Percentiles rank a stretch among this genome's conserved stretches.
phyloP scores from a whole-genome alignment of 2,797 vertebrate species.

The Hippopotamyrus pictus region DNA sequence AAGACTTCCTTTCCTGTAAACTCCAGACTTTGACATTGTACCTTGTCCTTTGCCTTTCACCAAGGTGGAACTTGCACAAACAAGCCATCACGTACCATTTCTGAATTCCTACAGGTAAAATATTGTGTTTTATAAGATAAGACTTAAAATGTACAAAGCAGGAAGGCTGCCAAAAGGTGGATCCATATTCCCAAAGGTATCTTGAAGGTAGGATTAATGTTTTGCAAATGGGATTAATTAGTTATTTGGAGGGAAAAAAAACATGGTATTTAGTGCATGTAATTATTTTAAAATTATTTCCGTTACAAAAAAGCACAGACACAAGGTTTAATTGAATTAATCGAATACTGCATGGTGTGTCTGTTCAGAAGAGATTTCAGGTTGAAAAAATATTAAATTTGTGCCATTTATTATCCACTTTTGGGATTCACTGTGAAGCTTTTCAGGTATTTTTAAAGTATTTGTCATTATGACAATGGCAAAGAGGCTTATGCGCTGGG shows the following conservation, averaged over 20 bases:
- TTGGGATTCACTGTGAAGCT: slow-evolving; percentile 12
- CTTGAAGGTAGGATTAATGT: slow-evolving; percentile 31
- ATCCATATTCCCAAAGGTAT: slow-evolving; percentile 26
- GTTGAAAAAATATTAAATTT: slow-evolving; percentile 10
- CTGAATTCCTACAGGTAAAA: slow-evolving; percentile 20
- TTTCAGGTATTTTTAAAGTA: background rate
- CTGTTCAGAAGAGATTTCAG: slow-evolving; percentile 37
- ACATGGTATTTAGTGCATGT: slow-evolving; percentile 27
- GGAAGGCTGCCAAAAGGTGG: slow-evolving; percentile 31
- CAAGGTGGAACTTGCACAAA: slow-evolving; percentile 29
- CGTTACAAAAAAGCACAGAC: slow-evolving; percentile 27
- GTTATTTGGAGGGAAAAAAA: slow-evolving; percentile 22
- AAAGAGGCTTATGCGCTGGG: background rate
- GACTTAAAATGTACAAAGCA: slow-evolving; percentile 34
- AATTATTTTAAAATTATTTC: slow-evolving; percentile 27
- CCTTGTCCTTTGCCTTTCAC: slow-evolving; percentile 19
- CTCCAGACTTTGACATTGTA: slow-evolving; percentile 24
- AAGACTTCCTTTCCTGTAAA: background rate
- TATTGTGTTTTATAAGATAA: slow-evolving; percentile 26
- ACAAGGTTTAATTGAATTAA: slow-evolving; percentile 26
- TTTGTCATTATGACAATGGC: background rate
- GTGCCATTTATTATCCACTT: slow-evolving; percentile 7
- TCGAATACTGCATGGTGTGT: slow-evolving; percentile 23
- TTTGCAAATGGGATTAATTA: slow-evolving; percentile 39
- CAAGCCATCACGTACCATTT: slow-evolving; percentile 14